Conservation (phyloP, 2,797 vertebrate species). For the Caiman crocodilus region DNA sequence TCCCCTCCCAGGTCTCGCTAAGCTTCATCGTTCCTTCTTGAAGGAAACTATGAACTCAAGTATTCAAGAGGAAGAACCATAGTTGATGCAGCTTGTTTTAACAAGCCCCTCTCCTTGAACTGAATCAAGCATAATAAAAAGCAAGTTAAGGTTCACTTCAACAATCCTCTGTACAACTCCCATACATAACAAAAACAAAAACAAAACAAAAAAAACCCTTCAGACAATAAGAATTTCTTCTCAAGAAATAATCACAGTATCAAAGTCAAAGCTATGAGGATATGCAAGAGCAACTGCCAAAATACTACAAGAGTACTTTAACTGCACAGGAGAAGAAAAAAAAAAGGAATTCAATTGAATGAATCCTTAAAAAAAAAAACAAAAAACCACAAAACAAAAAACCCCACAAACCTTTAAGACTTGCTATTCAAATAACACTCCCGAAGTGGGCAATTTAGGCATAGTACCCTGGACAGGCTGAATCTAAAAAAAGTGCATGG, state of each 20-base stretch:
- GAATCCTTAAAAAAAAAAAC: neutral
- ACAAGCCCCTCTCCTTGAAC: neutral
- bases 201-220: too few relatives aligned
- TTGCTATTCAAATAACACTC: constrained; percentile 11
- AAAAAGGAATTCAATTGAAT: too few relatives aligned
- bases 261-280: neutral
- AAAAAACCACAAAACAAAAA: too few relatives aligned
- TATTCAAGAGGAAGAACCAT: neutral
- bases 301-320: neutral
- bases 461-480: neutral
- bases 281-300: neutral
- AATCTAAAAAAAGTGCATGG: neutral
- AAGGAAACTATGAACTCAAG: neutral
- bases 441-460: neutral
- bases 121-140: neutral
- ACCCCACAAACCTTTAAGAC: constrained; percentile 2
- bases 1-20: neutral
- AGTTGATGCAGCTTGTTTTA: neutral
- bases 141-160: neutral
- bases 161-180: neutral
- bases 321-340: neutral
- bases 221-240: neutral
- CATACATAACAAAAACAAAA: neutral
- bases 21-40: neutral
- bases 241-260: neutral